Evolutionary conservation across 2,888 invertebrate species (phyloP), one percentile per base, ranked within the genome.

Genomic region (Cephus sareptanus): DNA sequence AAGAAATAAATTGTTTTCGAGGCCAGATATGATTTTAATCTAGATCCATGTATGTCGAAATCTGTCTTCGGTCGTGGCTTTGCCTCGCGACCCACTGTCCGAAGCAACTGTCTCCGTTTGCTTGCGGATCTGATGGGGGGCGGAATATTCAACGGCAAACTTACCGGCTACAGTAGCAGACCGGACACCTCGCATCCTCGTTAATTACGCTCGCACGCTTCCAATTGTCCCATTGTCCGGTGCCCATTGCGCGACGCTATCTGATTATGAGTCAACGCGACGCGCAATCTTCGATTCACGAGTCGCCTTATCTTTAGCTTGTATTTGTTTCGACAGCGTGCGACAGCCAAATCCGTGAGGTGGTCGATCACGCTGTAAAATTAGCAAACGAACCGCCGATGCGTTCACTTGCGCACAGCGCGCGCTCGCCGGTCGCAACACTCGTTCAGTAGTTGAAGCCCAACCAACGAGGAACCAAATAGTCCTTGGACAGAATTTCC

Each of bases 321-420:
- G 40, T 85, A 84, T 84, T 84, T 83, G 80, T 83, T 80, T 80
- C 85, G 87, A 87, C 86, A 85, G 82, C 83, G 81, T 81, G 83
- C 83, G 82, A 81, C 80, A 81, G 79, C 81, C 80, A 6, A 40
- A 40, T 1, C 40, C 15, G 40, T 40, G 15, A 40, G 84, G 81
- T 84, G 83, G 82, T 83, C 84, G 86, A 86, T 87, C 87, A 86
- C 87, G 83, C 83, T 82, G 86, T 87, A 87, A 85, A 87, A 87
- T 87, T 87, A 87, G 86, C 83, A 40, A 40, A 40, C 40, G 40
- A 40, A 40, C 15, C 40, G 15, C 6, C 40, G 40, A 40, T 40
- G 15, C 40, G 40, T 1, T 40, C 15, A 40, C 37, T 76, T 34
- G 75, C 73, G 15, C 15, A 40, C 15, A 40, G 40, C 40, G 40